Evolutionary conservation across 1,140 invertebrate species (phyloP), one percentile per base, ranked within the genome.

Genomic region (Teleogryllus occipitalis): DNA sequence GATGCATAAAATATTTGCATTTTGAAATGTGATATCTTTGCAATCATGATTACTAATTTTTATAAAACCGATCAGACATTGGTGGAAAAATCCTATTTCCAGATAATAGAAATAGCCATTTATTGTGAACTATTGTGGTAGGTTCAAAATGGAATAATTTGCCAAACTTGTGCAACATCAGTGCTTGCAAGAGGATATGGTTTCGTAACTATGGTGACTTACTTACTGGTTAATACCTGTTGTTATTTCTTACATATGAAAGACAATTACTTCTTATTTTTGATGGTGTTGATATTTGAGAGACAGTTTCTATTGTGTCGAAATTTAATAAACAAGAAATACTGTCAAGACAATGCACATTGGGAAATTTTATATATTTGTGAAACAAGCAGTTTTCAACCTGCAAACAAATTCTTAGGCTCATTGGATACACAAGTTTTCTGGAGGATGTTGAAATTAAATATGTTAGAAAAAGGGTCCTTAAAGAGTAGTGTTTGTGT

Each of bases 21-120:
- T 65, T 65, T 65, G 54, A 65, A 65, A 65, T 65, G 54, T 65
- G 54, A 65, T 65, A 65, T 65, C 54, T 65, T 65, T 65, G 54
- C 54, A 65, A 65, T 65, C 54, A 65, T 65, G 18, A 65, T 65
- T 65, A 65, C 54, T 65, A 65, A 65, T 65, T 65, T 65, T 65
- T 10, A 14, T 14, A 14, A 65, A 65, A 65, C 54, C 18, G 54
- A 65, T 65, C 18, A 65, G 10, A 65, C 18, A 65, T 65, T 65
- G 54, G 54, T 65, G 54, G 54, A 7, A 18, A 65, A 65, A 65
- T 65, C 54, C 54, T 65, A 14, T 65, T 65, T 1, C 54, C 54
- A 65, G 54, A 65, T 65, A 65, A 14, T 14, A 18, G 54, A 65
- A 65, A 65, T 65, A 65, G 10, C 54, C 54, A 65, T 65, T 65